A percentile compares a stretch with the other conserved stretches of the same genome.
These are phyloP conservation scores for Phymorhynchus buccinoides DNA, from an alignment of 1,140 invertebrate species.

Conservation along the genomic window DNA sequence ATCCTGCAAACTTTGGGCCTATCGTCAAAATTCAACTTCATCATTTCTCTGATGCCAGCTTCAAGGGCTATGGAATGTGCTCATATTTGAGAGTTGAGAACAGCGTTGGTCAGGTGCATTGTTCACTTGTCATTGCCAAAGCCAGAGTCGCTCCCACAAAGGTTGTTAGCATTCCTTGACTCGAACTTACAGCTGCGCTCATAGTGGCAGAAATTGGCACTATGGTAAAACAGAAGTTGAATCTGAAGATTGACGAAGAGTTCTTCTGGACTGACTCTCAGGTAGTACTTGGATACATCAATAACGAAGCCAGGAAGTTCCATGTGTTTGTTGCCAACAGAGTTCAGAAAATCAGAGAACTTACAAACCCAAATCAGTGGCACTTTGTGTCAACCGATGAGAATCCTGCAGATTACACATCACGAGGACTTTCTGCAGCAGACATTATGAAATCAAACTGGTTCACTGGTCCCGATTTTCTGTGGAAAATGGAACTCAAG, in stretches of 20 bases:
- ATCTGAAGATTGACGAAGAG: too few relatives aligned
- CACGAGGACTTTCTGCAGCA: background rate
- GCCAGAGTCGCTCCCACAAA: constrained; percentile 39
- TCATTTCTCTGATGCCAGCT: constrained; percentile 45
- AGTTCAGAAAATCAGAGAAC: constrained; percentile 48
- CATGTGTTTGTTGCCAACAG: constrained; percentile 53
- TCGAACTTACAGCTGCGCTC: constrained; percentile 39
- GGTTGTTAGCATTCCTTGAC: constrained; percentile 40
- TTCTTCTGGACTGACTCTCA: too few relatives aligned
- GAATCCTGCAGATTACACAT: constrained; percentile 49
- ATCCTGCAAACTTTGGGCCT: constrained; percentile 34
- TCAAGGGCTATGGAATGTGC: constrained; percentile 39
- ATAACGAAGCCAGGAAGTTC: constrained; percentile 48
- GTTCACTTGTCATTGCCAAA: constrained; percentile 35
- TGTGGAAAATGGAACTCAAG: background rate
- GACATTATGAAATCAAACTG: background rate
- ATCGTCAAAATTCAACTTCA: constrained; percentile 32
- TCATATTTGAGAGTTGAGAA: background rate
- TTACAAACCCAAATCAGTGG: constrained; percentile 45
- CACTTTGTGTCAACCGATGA: constrained; percentile 36
- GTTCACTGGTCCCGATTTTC: constrained; percentile 24
- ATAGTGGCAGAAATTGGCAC: background rate
- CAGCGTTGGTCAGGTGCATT: background rate
- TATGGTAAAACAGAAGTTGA: too few relatives aligned
- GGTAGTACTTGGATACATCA: constrained; percentile 38